Conservation (phyloP, 2,888 invertebrate species). For the Stictocephala bisonia region DNA sequence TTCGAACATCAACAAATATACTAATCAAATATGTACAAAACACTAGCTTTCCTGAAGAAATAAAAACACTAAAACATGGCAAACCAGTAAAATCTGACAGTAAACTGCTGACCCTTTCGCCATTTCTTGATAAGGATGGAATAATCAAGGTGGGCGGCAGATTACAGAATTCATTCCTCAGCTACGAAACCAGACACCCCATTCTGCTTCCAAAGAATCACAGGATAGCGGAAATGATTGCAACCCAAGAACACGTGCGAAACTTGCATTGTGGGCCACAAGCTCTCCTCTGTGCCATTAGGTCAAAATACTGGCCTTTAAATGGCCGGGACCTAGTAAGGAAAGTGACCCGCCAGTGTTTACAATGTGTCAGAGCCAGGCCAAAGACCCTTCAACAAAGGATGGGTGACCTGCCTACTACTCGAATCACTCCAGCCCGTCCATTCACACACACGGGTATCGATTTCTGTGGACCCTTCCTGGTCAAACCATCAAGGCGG, state of each 20-base stretch:
- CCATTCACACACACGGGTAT: conserved; percentile 52
- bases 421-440: conserved; percentile 45
- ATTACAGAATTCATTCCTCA: not conserved
- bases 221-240: not conserved
- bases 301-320: conserved; percentile 47
- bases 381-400: not conserved
- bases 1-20: not conserved
- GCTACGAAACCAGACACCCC: conserved; percentile 15
- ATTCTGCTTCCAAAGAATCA: conserved; percentile 30
- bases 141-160: conserved; percentile 33
- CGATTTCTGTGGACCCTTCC: conserved; percentile 55
- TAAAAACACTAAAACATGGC: not conserved
- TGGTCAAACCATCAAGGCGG: conserved; percentile 17
- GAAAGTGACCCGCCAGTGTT: conserved; percentile 35
- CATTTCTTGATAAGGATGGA: conserved; percentile 27
- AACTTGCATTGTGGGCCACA: conserved; percentile 33
- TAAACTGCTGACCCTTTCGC: conserved; percentile 1
- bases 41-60: not conserved
- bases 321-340: conserved; percentile 17
- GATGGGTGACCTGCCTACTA: conserved; percentile 51
- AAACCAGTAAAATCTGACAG: not conserved
- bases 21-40: not conserved
- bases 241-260: not conserved
- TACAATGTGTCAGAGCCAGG: conserved; percentile 30
- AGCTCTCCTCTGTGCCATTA: conserved; percentile 30